Evolutionary conservation across 2,888 invertebrate species (phyloP).

Genomic region (Drosophila atripex): DNA sequence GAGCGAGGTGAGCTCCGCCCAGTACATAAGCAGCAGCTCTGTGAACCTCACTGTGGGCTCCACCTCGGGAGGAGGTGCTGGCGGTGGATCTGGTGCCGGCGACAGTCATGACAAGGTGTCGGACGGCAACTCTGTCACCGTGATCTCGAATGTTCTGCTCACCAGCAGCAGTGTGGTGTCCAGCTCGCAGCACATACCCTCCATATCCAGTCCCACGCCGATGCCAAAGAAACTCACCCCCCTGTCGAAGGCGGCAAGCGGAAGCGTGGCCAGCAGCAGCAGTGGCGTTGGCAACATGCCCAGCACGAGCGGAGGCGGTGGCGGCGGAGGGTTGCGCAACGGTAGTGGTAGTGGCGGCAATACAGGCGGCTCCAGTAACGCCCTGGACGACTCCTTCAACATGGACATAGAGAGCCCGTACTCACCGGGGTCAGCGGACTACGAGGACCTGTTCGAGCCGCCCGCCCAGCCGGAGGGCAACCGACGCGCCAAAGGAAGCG

Average conservation of each 20-base stretch:
- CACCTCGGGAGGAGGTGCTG: conserved; percentile 9
- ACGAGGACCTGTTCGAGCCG: conserved; percentile 94
- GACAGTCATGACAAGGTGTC: conserved; percentile 67
- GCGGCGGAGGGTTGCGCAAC: conserved; percentile 47
- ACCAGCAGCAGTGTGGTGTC: conserved; percentile 60
- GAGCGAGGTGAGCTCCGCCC: conserved; percentile 58
- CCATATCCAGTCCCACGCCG: conserved; percentile 82
- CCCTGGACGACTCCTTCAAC: conserved; percentile 85
- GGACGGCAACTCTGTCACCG: conserved; percentile 75
- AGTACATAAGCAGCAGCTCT: conserved; percentile 66
- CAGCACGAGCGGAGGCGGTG: conserved; percentile 46
- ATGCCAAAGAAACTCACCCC: conserved; percentile 71
- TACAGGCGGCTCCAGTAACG: conserved; percentile 28
- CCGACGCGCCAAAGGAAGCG: conserved; percentile 60
- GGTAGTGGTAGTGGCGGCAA: conserved; percentile 63
- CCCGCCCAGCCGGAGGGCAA: conserved; percentile 84
- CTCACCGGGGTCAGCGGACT: conserved; percentile 94
- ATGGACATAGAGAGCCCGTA: conserved; percentile 93
- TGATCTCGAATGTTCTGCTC: conserved; percentile 82
- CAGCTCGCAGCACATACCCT: conserved; percentile 80
- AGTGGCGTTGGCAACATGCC: conserved; percentile 57
- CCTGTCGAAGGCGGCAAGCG: conserved; percentile 73
- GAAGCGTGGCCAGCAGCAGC: conserved; percentile 77
- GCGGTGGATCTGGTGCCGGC: conserved; percentile 17
- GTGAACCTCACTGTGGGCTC: conserved; percentile 61